phyloP scores from a whole-genome alignment of 2,113 vertebrate species.

The Nanger granti region DNA sequence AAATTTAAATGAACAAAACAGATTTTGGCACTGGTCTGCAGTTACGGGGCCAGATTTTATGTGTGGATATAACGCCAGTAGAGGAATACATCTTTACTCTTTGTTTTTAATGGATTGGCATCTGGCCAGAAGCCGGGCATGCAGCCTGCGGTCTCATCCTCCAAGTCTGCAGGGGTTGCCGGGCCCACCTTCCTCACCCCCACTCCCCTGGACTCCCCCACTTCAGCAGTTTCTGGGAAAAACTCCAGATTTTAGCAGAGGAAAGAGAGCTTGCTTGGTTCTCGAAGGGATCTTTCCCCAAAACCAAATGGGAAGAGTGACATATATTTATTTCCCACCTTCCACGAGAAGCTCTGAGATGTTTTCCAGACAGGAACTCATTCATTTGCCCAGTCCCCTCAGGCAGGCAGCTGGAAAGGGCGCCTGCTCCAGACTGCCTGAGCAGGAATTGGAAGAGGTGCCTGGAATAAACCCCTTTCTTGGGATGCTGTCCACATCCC shows the following conservation, averaged over 20 bases:
- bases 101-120: conserved; percentile 4
- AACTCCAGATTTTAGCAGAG: not conserved
- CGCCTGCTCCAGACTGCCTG: not conserved
- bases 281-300: not conserved
- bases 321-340: not conserved
- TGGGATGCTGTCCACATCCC: fast-evolving
- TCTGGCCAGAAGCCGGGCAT: not conserved
- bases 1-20: conserved; percentile 56
- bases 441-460: not conserved
- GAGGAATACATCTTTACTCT: not conserved
- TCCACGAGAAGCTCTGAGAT: not conserved
- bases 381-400: not conserved
- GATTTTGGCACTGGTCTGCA: conserved; percentile 41
- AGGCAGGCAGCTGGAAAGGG: not conserved
- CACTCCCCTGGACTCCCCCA: fast-evolving
- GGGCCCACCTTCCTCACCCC: fast-evolving
- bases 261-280: not conserved
- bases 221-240: not conserved
- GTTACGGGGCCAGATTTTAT: conserved; percentile 35
- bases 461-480: not conserved
- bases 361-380: not conserved
- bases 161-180: fast-evolving
- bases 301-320: not conserved
- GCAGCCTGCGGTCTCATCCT: not conserved
- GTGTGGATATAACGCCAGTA: not conserved